A percentile compares a stretch with the other conserved stretches of the same genome.
These are phyloP conservation scores for Amniataba percoides DNA, from an alignment of 2,797 vertebrate species.

Conservation along the genomic window DNA sequence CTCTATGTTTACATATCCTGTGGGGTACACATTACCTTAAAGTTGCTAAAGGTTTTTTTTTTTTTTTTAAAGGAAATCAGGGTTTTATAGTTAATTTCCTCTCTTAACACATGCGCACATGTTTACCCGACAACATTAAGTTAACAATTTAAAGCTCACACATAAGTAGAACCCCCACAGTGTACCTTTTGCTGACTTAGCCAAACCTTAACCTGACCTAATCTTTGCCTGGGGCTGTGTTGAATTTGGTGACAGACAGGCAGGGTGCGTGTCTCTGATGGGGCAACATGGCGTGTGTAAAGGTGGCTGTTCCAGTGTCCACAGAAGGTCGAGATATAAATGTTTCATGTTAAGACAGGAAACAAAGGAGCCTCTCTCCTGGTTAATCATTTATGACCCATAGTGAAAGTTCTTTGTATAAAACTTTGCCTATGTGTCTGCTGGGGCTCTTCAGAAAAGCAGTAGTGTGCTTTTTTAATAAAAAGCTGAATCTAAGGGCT, in stretches of 20 bases:
- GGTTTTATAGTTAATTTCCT: not conserved
- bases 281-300: slow-evolving; percentile 53
- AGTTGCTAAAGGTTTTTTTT: not conserved
- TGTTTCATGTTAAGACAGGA: slow-evolving; percentile 72
- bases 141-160: slow-evolving; percentile 20
- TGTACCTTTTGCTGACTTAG: slow-evolving; percentile 50
- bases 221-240: slow-evolving; percentile 41
- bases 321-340: slow-evolving; percentile 64
- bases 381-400: slow-evolving; percentile 67
- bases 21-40: not conserved
- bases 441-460: not conserved
- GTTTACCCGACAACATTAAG: not conserved
- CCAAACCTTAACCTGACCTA: slow-evolving; percentile 36
- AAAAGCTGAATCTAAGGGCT: not conserved
- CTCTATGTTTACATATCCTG: not conserved
- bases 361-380: slow-evolving; percentile 60
- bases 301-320: slow-evolving; percentile 60
- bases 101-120: not conserved
- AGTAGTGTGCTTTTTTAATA: not conserved
- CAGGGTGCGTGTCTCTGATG: slow-evolving; percentile 50
- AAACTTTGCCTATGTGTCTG: slow-evolving; percentile 57
- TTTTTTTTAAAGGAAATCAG: not conserved
- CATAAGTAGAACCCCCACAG: not conserved
- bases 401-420: slow-evolving; percentile 42
- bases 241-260: slow-evolving; percentile 54